phyloP scores from a whole-genome alignment of 2,113 vertebrate species.

The Indicator indicator region DNA sequence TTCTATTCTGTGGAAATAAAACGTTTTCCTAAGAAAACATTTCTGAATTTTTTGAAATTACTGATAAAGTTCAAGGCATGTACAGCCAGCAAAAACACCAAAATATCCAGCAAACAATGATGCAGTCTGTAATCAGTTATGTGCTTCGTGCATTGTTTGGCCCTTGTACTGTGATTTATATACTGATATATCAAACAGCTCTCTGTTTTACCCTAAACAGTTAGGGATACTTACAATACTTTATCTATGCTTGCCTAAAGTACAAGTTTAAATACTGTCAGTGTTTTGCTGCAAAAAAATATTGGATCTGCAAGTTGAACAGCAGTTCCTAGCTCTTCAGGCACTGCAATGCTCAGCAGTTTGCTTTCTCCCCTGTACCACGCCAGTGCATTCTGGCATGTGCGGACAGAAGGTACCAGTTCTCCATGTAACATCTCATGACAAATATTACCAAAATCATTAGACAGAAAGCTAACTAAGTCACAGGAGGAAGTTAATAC shows the following conservation, averaged over 20 bases:
- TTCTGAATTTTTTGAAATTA: neutral
- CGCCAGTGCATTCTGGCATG: accelerated
- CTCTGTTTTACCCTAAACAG: neutral
- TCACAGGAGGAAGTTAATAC: neutral
- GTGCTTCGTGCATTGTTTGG: neutral
- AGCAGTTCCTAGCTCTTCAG: neutral
- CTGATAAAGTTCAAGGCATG: neutral
- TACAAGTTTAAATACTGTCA: neutral
- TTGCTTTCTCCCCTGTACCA: neutral
- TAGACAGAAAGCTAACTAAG: neutral
- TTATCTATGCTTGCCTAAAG: neutral
- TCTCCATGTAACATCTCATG: neutral
- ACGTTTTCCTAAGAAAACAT: neutral
- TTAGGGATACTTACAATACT: neutral
- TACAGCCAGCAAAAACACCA: neutral
- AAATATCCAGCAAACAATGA: neutral
- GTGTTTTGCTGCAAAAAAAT: neutral
- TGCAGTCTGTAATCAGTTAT: neutral
- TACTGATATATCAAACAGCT: neutral
- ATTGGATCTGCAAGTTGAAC: neutral
- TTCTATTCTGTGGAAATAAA: neutral
- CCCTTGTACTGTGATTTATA: neutral
- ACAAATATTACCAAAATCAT: neutral
- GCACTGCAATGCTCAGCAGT: neutral
- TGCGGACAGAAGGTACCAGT: neutral